Evolutionary conservation across 2,113 vertebrate genomes (phyloP).

Genomic region (Alces alces): DNA sequence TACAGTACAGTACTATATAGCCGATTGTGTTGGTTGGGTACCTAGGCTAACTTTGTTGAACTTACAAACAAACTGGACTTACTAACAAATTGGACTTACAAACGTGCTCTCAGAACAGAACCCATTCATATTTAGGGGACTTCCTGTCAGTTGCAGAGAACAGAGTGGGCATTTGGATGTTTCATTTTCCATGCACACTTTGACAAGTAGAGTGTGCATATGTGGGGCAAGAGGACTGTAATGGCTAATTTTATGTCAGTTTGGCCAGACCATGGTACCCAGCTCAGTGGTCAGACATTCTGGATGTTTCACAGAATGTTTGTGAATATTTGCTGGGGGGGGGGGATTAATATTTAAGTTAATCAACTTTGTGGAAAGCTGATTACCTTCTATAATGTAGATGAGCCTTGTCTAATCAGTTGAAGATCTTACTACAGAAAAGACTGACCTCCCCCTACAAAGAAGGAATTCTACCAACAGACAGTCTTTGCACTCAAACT

Average conservation of each 20-base stretch:
- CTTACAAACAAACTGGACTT: neutral
- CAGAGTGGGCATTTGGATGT: neutral
- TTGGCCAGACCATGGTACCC: neutral
- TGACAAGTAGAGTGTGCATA: neutral
- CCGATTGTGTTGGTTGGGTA: neutral
- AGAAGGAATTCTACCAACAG: neutral
- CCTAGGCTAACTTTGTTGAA: neutral
- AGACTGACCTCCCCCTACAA: neutral
- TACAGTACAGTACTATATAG: neutral
- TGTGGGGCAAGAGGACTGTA: neutral
- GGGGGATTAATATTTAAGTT: neutral
- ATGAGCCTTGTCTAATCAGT: neutral
- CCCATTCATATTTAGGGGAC: neutral
- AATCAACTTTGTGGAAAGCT: neutral
- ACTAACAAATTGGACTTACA: neutral
- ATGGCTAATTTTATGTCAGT: neutral
- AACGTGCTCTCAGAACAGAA: fast-evolving
- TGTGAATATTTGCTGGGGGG: neutral
- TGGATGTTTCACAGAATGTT: neutral
- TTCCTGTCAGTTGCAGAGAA: neutral
- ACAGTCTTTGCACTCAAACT: too few species aligned
- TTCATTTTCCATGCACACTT: neutral
- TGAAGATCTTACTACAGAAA: neutral
- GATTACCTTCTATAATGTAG: neutral
- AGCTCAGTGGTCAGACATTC: neutral